These are phyloP conservation scores for Tragulus kanchil DNA, from an alignment of 2,113 vertebrate genomes.

Conservation along the genomic window DNA sequence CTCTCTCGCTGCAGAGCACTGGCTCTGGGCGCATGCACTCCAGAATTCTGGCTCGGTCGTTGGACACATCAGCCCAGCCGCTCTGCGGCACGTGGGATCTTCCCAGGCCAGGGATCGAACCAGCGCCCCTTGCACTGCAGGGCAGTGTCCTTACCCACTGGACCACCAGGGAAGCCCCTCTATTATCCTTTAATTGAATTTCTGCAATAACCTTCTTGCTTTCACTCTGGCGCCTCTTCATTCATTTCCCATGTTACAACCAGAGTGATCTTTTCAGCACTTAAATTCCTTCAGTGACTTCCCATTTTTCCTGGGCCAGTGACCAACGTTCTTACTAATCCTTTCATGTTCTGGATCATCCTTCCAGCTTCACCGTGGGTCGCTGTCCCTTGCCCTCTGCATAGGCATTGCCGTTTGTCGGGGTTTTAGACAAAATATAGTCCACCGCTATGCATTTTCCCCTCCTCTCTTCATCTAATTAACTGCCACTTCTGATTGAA, in stretches of 20 bases:
- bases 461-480: background rate
- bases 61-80: too few species aligned
- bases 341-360: background rate
- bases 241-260: background rate
- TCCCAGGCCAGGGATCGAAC: too few species aligned
- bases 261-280: background rate
- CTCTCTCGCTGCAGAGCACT: too few species aligned
- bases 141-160: too few species aligned
- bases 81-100: too few species aligned
- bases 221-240: background rate
- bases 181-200: background rate
- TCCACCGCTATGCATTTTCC: background rate
- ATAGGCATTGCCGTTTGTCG: background rate
- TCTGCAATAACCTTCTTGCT: background rate
- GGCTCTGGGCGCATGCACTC: too few species aligned
- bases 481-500: background rate
- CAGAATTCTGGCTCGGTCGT: too few species aligned
- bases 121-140: too few species aligned
- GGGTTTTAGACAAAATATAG: background rate
- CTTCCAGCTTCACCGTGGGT: background rate
- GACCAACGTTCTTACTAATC: background rate
- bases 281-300: background rate
- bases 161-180: too few species aligned
- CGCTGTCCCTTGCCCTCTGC: background rate
- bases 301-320: background rate